Evolutionary conservation across 2,797 vertebrate species (phyloP).

Genomic region (Epinephelus coioides): DNA sequence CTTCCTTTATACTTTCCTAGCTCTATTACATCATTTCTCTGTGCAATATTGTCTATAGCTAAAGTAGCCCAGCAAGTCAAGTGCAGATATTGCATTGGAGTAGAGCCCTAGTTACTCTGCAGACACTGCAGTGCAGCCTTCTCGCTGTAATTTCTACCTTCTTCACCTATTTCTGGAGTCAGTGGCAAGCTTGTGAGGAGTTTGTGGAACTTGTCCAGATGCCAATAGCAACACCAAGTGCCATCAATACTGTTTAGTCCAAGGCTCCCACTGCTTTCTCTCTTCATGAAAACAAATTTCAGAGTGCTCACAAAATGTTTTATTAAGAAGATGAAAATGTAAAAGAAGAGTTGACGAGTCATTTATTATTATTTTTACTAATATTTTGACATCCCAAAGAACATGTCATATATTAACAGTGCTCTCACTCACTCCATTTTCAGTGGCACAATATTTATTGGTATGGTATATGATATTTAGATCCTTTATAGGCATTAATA

Average conservation of each 20-base stretch:
- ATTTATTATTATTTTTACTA: background rate
- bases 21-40: slow-evolving; percentile 30
- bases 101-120: slow-evolving; percentile 69
- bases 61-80: slow-evolving; percentile 37
- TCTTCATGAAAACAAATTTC: slow-evolving; percentile 14
- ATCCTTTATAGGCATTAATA: too few relatives aligned
- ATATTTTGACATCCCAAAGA: background rate
- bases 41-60: slow-evolving; percentile 37
- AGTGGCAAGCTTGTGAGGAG: slow-evolving; percentile 57
- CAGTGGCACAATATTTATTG: too few relatives aligned
- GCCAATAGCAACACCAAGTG: slow-evolving; percentile 60
- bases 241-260: slow-evolving; percentile 59
- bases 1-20: slow-evolving; percentile 34
- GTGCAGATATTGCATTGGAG: slow-evolving; percentile 62
- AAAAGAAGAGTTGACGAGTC: background rate
- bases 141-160: slow-evolving; percentile 63
- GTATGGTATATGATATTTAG: too few relatives aligned
- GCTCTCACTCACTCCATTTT: background rate
- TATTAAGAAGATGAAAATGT: background rate
- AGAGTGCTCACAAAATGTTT: background rate
- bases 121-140: slow-evolving; percentile 83
- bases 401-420: background rate
- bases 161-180: slow-evolving; percentile 73
- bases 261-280: background rate
- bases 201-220: slow-evolving; percentile 76